Evolutionary conservation across 2,113 vertebrate species (phyloP).

Genomic region (Mesitornis unicolor): DNA sequence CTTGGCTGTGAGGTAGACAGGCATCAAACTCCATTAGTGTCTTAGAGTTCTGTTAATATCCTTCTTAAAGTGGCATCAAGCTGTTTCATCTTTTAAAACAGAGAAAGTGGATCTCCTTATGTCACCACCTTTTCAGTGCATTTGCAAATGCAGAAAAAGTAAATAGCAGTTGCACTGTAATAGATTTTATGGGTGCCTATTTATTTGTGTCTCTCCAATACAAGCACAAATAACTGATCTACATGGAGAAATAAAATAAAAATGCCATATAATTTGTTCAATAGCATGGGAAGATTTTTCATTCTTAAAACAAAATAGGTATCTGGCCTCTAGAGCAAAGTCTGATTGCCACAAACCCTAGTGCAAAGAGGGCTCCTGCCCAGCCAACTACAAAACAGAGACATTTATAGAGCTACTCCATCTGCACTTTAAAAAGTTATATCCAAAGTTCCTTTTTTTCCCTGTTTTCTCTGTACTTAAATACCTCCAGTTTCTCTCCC

Average conservation of each 20-base stretch:
- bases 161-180: not conserved
- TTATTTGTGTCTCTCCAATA: not conserved
- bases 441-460: not conserved
- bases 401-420: not conserved
- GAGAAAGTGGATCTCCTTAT: not conserved
- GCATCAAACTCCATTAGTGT: not conserved
- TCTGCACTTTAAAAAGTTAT: not conserved
- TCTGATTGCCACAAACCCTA: not conserved
- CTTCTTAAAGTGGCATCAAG: not conserved
- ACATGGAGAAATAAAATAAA: not conserved
- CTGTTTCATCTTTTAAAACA: not conserved
- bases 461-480: not conserved
- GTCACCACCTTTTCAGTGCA: not conserved
- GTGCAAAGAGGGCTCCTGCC: not conserved
- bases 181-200: not conserved
- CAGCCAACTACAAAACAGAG: not conserved
- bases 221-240: not conserved
- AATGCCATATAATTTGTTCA: rapidly evolving
- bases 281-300: not conserved
- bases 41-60: not conserved
- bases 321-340: not conserved
- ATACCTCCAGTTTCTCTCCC: not conserved
- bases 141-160: not conserved
- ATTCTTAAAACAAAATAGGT: not conserved
- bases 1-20: not conserved